Evolutionary conservation across 1,140 invertebrate genomes (phyloP).

Genomic region (Cydia pomonella): DNA sequence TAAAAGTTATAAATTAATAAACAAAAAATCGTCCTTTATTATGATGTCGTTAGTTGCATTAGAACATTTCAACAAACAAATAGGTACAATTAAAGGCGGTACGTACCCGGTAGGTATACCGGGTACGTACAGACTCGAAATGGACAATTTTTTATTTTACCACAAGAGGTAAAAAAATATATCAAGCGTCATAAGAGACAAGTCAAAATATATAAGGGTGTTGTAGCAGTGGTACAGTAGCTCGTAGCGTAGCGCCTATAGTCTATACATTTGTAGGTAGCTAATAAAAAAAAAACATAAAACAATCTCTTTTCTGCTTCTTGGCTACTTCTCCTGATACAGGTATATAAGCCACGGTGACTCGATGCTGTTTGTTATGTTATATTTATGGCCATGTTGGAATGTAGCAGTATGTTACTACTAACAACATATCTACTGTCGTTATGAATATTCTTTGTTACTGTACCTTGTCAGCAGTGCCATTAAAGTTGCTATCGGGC

Average conservation of each 20-base stretch:
- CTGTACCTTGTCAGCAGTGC: slow-evolving; percentile 92
- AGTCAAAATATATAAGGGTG: not conserved
- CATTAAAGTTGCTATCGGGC: slow-evolving; percentile 93
- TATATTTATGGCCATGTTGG: not conserved
- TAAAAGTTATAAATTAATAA: not conserved
- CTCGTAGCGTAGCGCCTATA: not conserved
- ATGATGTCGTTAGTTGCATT: not conserved
- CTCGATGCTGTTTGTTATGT: too few species aligned
- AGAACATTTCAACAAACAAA: not conserved
- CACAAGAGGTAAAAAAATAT: not conserved
- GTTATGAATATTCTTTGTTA: slow-evolving; percentile 68
- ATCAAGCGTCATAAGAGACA: not conserved
- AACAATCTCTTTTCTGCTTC: not conserved
- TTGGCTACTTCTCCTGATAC: not conserved
- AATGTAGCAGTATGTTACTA: slow-evolving; percentile 45
- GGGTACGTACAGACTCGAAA: too few species aligned
- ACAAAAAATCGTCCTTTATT: not conserved
- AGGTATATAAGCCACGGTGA: too few species aligned
- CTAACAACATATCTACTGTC: slow-evolving; percentile 47
- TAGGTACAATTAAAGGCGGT: too few species aligned
- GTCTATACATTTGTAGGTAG: not conserved
- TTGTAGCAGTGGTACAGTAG: not conserved
- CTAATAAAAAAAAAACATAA: not conserved
- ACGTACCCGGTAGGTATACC: not conserved
- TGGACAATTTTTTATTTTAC: too few species aligned